These are phyloP conservation scores for Acipenser oxyrinchus DNA, from an alignment of 2,797 vertebrate genomes.

Conservation along the genomic window DNA sequence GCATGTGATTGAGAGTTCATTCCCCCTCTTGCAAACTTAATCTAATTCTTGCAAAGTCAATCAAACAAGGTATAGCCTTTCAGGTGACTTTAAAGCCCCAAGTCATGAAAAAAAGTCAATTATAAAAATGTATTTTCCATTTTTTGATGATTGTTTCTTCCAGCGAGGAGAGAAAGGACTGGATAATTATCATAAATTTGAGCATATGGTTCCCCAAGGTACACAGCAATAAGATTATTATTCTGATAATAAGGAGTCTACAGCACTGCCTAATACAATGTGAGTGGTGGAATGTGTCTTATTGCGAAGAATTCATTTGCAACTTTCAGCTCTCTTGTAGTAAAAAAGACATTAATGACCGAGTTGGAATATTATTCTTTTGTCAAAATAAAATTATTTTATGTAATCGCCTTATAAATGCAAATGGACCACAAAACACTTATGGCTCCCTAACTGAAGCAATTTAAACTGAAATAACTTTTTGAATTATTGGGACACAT, in stretches of 20 bases:
- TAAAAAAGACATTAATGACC: slow-evolving; percentile 1
- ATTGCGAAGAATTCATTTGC: slow-evolving; percentile 1
- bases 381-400: background rate
- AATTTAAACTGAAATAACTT: background rate
- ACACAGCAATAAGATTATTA: slow-evolving; percentile 17
- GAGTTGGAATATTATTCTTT: slow-evolving; percentile 5
- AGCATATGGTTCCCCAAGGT: slow-evolving; percentile 14
- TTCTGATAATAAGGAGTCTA: slow-evolving; percentile 15
- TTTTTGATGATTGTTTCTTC: slow-evolving; percentile 10
- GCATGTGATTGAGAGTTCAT: background rate
- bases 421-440: slow-evolving; percentile 7
- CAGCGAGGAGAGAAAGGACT: background rate
- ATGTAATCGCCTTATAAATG: slow-evolving; percentile 1
- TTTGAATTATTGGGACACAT: background rate
- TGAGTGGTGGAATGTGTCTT: slow-evolving; percentile 1
- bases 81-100: slow-evolving; percentile 6
- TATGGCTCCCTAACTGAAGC: background rate
- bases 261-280: slow-evolving; percentile 8
- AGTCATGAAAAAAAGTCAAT: slow-evolving; percentile 18
- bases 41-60: slow-evolving; percentile 4
- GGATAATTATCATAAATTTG: slow-evolving; percentile 16
- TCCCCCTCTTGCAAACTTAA: slow-evolving; percentile 8
- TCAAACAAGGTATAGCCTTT: slow-evolving; percentile 12
- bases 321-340: slow-evolving; percentile 6
- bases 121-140: slow-evolving; percentile 12